phyloP scores from a whole-genome alignment of 2,888 invertebrate genomes.

The Boloria selene region DNA sequence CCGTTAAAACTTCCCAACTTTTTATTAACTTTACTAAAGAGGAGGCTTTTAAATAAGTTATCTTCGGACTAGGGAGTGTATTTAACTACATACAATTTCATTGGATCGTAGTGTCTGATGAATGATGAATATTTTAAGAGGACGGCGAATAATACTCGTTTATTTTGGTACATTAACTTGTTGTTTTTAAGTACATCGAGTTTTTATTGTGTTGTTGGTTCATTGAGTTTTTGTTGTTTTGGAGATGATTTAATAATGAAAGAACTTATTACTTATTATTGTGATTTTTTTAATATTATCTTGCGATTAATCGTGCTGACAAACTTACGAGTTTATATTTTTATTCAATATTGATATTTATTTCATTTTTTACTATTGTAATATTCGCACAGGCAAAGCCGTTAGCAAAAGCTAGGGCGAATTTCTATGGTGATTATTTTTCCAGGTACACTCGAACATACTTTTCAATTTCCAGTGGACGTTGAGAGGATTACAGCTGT shows the following conservation, averaged over 20 bases:
- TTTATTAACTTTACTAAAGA: slow-evolving; percentile 11
- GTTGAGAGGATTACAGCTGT: slow-evolving; percentile 19
- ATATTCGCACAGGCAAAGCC: not conserved
- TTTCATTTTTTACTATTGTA: not conserved
- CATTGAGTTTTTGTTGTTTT: too few relatives aligned
- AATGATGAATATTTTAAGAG: not conserved
- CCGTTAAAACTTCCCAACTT: slow-evolving; percentile 31
- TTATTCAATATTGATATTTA: too few relatives aligned
- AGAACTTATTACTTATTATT: too few relatives aligned
- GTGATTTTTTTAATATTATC: too few relatives aligned
- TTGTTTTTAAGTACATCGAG: not conserved
- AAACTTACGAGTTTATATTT: too few relatives aligned
- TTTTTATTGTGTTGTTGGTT: too few relatives aligned
- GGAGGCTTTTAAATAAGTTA: slow-evolving; percentile 12
- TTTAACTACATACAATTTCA: slow-evolving; percentile 1
- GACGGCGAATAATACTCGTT: too few relatives aligned
- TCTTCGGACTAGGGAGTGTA: not conserved
- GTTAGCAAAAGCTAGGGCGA: not conserved
- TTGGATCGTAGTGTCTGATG: not conserved
- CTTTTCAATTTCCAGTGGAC: slow-evolving; percentile 20
- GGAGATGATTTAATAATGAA: too few relatives aligned
- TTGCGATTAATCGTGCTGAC: too few relatives aligned
- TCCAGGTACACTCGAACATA: slow-evolving; percentile 12
- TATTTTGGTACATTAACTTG: too few relatives aligned
- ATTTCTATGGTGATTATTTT: not conserved